Conservation (phyloP, 2,113 vertebrate species). For the Dicentrarchus labrax region DNA sequence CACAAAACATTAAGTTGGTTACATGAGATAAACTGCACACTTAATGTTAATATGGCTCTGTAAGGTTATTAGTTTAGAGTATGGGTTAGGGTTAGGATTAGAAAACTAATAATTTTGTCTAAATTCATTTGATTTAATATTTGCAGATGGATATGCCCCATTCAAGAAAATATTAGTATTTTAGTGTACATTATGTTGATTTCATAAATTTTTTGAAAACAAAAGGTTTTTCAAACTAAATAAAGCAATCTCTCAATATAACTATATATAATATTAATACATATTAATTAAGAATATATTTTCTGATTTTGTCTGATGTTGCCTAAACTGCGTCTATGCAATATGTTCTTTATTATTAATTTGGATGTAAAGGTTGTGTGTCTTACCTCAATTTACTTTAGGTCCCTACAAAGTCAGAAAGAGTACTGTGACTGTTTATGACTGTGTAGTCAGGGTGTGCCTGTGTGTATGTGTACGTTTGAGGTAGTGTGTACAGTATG, state of each 20-base stretch:
- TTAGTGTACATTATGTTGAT: background rate
- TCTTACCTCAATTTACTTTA: slow-evolving; percentile 9
- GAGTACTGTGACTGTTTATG: slow-evolving; percentile 31
- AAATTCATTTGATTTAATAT: no score
- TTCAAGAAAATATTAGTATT: background rate
- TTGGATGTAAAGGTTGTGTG: background rate
- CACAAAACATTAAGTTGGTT: background rate
- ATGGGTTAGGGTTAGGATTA: no score
- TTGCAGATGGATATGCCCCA: background rate
- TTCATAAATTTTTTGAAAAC: background rate
- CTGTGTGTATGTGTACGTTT: background rate
- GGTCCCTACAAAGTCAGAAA: slow-evolving; percentile 26
- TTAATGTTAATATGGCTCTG: background rate
- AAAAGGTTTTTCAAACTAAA: background rate
- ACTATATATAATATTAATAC: background rate
- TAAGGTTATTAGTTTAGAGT: no score
- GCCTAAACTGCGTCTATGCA: background rate
- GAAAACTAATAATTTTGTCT: no score
- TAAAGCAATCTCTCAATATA: background rate
- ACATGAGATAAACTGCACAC: background rate
- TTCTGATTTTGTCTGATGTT: background rate
- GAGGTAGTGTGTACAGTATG: slow-evolving; percentile 21
- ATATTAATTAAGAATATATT: background rate
- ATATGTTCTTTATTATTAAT: background rate
- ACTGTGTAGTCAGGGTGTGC: slow-evolving; percentile 15